Conservation (phyloP, 2,113 vertebrate species). For the Sapayoa aenigma region DNA sequence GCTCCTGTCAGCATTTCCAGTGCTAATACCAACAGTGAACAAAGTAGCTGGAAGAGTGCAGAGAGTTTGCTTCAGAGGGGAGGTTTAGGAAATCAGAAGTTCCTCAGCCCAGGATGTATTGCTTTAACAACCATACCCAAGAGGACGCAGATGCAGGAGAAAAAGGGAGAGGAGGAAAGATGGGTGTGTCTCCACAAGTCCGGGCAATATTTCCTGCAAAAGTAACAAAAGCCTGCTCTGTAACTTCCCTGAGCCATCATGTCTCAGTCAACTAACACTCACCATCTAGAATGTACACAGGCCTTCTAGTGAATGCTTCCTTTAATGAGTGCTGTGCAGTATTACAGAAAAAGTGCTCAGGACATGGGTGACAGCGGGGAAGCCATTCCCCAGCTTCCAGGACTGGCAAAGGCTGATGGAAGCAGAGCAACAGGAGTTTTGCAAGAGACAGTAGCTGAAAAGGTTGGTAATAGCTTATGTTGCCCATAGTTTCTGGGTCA, state of each 20-base stretch:
- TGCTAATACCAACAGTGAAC: neutral
- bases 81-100: neutral
- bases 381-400: neutral
- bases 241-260: neutral
- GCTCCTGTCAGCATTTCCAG: neutral
- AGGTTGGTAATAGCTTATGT: neutral
- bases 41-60: neutral
- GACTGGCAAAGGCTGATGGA: neutral
- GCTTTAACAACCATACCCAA: rapidly evolving
- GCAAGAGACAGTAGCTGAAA: neutral
- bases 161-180: neutral
- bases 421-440: neutral
- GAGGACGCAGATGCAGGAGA: neutral
- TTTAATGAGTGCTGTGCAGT: neutral
- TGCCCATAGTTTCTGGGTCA: neutral
- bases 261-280: neutral
- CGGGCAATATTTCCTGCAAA: neutral
- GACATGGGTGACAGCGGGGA: neutral
- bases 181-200: neutral
- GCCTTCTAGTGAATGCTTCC: neutral
- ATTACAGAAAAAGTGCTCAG: neutral
- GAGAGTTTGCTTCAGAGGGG: neutral
- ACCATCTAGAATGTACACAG: neutral
- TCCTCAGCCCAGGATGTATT: neutral
- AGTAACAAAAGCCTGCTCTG: neutral